Percentiles rank a stretch among this genome's conserved stretches.
phyloP scores from a whole-genome alignment of 2,888 invertebrate species.

The Deilephila porcellus region DNA sequence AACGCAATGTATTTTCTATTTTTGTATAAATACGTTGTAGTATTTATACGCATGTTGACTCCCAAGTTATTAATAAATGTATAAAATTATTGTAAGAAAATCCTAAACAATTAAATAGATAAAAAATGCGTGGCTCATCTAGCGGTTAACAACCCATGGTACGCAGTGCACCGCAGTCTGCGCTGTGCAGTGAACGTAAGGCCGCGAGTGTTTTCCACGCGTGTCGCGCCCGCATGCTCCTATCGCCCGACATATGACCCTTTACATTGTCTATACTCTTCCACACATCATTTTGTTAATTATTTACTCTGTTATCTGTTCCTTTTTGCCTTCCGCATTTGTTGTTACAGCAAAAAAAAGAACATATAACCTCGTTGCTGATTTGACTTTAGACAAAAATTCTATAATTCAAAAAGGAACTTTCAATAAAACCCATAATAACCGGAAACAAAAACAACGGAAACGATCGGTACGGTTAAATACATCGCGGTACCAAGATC shows the following conservation, averaged over 20 bases:
- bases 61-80: too few species aligned
- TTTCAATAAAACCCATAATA: not conserved
- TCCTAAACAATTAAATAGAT: not conserved
- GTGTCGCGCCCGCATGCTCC: conserved; percentile 7
- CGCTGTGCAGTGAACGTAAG: conserved; percentile 59
- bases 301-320: not conserved
- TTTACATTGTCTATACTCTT: not conserved
- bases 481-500: conserved; percentile 40
- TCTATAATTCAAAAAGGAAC: not conserved
- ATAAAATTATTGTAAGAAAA: not conserved
- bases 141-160: not conserved
- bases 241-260: not conserved
- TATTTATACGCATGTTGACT: too few species aligned
- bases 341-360: too few species aligned
- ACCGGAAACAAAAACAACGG: conserved; percentile 21
- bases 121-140: not conserved
- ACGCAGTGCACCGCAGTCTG: conserved; percentile 30
- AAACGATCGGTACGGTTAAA: conserved; percentile 17
- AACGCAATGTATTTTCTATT: too few species aligned
- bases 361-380: too few species aligned
- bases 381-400: not conserved
- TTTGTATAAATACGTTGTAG: too few species aligned
- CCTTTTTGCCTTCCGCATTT: not conserved
- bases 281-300: not conserved
- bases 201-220: conserved; percentile 48